Percentiles rank a stretch among this genome's conserved stretches.
Conservation (phyloP, 1,140 invertebrate genomes). For the Nomia melanderi region DNA sequence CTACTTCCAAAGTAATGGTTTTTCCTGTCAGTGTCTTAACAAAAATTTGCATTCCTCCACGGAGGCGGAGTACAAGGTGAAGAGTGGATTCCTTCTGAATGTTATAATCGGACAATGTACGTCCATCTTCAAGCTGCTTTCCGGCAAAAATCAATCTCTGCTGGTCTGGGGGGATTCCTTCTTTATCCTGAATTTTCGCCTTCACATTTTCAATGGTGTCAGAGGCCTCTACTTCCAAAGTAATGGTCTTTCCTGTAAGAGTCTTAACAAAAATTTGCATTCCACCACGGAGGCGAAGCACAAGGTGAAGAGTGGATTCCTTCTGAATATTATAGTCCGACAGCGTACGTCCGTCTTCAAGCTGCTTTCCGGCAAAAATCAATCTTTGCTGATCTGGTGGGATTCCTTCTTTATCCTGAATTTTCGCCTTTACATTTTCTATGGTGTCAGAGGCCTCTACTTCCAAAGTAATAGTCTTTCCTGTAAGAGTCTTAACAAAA, state of each 20-base stretch:
- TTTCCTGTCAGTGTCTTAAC: slow-evolving; percentile 88
- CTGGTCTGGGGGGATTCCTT: slow-evolving; percentile 87
- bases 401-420: slow-evolving; percentile 86
- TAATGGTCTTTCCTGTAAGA: slow-evolving; percentile 86
- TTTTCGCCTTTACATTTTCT: slow-evolving; percentile 90
- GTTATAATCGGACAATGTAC: slow-evolving; percentile 85
- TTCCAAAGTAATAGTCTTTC: slow-evolving; percentile 87
- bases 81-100: slow-evolving; percentile 90
- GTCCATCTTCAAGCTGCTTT: slow-evolving; percentile 86
- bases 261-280: slow-evolving; percentile 87
- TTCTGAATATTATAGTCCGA: slow-evolving; percentile 92
- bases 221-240: slow-evolving; percentile 87
- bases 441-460: slow-evolving; percentile 88
- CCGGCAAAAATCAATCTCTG: slow-evolving; percentile 86
- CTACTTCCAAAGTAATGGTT: slow-evolving; percentile 89
- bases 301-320: slow-evolving; percentile 89
- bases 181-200: slow-evolving; percentile 87
- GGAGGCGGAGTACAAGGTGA: slow-evolving; percentile 86
- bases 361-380: slow-evolving; percentile 90
- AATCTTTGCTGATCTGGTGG: slow-evolving; percentile 87
- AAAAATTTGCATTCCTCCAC: slow-evolving; percentile 87
- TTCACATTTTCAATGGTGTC: slow-evolving; percentile 91
- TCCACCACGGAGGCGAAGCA: slow-evolving; percentile 85
- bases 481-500: slow-evolving; percentile 86
- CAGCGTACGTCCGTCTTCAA: slow-evolving; percentile 90